phyloP scores from a whole-genome alignment of 1,140 invertebrate species.

The Drosophila mayri region DNA sequence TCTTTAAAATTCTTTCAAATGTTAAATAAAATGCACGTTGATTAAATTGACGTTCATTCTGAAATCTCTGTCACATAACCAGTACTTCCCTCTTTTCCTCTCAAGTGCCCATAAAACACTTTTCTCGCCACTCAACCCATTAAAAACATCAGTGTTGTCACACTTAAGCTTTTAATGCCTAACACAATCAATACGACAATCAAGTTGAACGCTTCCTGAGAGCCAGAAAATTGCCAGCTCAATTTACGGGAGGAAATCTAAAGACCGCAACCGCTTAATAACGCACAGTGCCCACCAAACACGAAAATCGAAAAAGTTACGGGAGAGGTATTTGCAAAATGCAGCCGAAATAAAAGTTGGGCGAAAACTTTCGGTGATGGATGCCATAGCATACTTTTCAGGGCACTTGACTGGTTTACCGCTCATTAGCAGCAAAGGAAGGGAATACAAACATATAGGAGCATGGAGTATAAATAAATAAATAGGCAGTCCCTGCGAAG shows the following conservation, averaged over 20 bases:
- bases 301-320: conserved; percentile 38
- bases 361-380: conserved; percentile 21
- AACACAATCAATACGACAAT: conserved; percentile 38
- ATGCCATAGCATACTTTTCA: conserved; percentile 55
- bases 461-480: conserved; percentile 8
- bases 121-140: conserved; percentile 12
- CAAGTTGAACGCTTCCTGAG: conserved; percentile 11
- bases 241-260: conserved; percentile 27
- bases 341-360: conserved; percentile 22
- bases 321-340: conserved; percentile 38
- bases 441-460: conserved; percentile 2
- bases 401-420: conserved; percentile 21
- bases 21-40: background rate
- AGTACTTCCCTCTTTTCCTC: background rate
- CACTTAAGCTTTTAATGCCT: conserved; percentile 25
- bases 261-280: conserved; percentile 41
- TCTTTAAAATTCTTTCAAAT: background rate
- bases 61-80: background rate
- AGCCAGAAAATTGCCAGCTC: conserved; percentile 27
- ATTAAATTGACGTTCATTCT: background rate
- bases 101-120: conserved; percentile 16
- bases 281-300: conserved; percentile 22
- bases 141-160: conserved; percentile 25
- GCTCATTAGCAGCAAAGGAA: conserved; percentile 42
- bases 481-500: conserved; percentile 11